Percentiles rank a stretch among this genome's conserved stretches.
Conservation (phyloP, 2,888 invertebrate species). For the Hyalella azteca region DNA sequence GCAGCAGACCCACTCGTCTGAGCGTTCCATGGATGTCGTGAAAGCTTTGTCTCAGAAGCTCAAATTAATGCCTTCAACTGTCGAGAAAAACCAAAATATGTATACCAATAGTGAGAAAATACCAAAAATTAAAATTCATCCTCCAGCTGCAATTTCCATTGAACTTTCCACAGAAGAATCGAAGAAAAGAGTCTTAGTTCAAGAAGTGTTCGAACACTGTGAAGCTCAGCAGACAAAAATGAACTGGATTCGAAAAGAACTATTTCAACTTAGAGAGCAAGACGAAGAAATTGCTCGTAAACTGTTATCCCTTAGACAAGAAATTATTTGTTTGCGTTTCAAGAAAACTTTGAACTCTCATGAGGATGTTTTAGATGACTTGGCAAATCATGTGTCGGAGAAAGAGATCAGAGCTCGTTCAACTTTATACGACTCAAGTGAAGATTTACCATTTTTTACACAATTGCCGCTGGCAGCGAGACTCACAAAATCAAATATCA, state of each 20-base stretch:
- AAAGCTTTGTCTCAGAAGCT: neutral
- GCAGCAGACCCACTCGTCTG: neutral
- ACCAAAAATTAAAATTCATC: neutral
- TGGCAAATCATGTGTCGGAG: neutral
- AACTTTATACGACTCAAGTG: neutral
- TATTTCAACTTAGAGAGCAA: neutral
- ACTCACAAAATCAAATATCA: neutral
- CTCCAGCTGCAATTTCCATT: neutral
- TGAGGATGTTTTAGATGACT: neutral
- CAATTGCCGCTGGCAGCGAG: neutral
- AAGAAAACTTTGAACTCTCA: neutral
- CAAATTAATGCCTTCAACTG: neutral
- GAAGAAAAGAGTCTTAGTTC: too few relatives aligned
- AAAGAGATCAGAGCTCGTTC: neutral
- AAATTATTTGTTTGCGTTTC: neutral
- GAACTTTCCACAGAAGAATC: neutral
- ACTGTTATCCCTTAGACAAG: neutral
- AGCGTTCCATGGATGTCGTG: neutral
- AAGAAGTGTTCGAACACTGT: neutral
- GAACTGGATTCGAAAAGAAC: neutral
- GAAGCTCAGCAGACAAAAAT: neutral
- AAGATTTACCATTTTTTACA: neutral
- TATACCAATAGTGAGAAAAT: neutral
- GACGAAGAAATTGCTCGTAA: conserved; percentile 2
- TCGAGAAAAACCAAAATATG: neutral